Base-by-base conservation (phyloP, 1,140 invertebrate genomes). In the Pseudobourletiella spinata region DNA sequence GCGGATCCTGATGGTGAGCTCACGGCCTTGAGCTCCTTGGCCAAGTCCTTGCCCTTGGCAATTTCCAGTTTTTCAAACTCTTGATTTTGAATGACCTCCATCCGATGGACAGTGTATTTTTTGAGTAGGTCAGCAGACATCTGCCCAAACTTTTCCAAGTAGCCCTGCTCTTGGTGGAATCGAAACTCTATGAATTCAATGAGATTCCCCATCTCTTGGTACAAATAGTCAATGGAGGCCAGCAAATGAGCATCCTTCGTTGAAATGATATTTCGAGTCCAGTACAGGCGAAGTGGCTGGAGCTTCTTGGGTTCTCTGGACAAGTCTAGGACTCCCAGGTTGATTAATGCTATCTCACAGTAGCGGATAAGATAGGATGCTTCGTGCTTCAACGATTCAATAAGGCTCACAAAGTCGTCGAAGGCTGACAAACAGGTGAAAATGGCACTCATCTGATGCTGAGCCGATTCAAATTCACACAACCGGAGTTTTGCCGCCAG, bases 301-400 rank as follows among this genome's bases (percentile, higher is more conserved):
- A 30, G 6, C 30, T 26, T 25, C 11, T 3, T 54, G 14, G 50
- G 50, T 30, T 54, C 50, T 6, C 14, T 26, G 25, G 11, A 14
- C 25, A 54, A 26, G 20, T 54, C 50, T 8, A 54, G 25, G 20
- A 54, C 25, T 16, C 50, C 50, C 24, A 54, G 25, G 30, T 54
- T 54, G 28, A 54, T 54, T 8, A 54, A 22, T 6, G 24, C 50
- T 11, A 54, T 54, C 20, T 54, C 50, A 11, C 26, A 24, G 30
- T 54, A 54, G 6, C 50, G 50, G 25, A 54, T 54, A 14, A 54
- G 20, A 20, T 54, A 54, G 4, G 50, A 54, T 8, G 50, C 6
- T 20, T 54, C 50, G 30, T 54, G 50, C 20, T 54, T 54, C 6
- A 54, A 4, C 4, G 50, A 54, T 28, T 54, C 50, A 3, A 54